These are phyloP conservation scores for Ochlodes sylvanus DNA, from an alignment of 2,888 invertebrate genomes.

Conservation along the genomic window DNA sequence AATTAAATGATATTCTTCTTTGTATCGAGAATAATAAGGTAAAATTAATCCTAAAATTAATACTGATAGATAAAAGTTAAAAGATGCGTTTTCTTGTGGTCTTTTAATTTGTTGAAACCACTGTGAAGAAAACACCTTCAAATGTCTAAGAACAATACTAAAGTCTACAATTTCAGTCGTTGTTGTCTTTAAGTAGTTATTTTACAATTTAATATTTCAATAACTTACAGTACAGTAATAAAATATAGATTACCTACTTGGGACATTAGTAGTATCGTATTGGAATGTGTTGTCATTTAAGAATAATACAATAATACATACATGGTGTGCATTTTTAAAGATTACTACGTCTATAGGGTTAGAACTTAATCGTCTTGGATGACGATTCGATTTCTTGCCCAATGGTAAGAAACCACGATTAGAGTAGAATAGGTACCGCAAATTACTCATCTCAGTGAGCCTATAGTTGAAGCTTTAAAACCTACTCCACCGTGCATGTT, in stretches of 20 bases:
- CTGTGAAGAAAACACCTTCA: not conserved
- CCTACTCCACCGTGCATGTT: no score
- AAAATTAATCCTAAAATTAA: slow-evolving; percentile 36
- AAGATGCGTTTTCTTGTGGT: not conserved
- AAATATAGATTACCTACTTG: not conserved
- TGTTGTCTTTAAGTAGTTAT: not conserved
- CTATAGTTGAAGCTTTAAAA: no score
- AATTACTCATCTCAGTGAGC: no score
- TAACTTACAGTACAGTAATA: not conserved
- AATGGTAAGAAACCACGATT: no score
- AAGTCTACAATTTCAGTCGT: slow-evolving; percentile 11
- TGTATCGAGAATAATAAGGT: slow-evolving; percentile 26
- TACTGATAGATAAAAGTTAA: slow-evolving; percentile 36
- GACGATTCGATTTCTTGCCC: no score
- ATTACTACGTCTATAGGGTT: no score
- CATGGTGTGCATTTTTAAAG: no score
- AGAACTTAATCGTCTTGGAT: no score
- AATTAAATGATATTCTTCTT: slow-evolving; percentile 39
- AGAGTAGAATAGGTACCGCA: no score
- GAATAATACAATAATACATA: no score
- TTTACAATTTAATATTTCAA: not conserved
- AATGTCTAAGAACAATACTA: not conserved
- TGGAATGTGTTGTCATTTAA: not conserved
- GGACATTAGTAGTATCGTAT: not conserved
- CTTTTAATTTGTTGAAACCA: not conserved